These are phyloP conservation scores for Hiodon tergisus DNA, from an alignment of 2,113 vertebrate genomes.

Conservation along the genomic window DNA sequence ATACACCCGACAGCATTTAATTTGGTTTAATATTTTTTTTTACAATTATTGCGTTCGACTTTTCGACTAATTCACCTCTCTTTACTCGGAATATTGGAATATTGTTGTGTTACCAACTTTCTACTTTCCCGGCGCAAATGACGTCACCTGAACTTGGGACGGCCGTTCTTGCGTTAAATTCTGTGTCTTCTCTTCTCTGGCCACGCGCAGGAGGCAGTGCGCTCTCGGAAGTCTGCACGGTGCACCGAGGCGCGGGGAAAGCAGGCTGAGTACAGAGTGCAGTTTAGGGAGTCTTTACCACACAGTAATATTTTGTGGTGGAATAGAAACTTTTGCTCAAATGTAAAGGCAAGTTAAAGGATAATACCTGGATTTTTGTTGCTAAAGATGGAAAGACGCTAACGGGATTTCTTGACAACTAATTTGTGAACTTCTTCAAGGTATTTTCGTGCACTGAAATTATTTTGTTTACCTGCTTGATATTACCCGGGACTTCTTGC, in stretches of 20 bases:
- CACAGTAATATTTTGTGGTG: too few relatives aligned
- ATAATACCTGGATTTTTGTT: background rate
- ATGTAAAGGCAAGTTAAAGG: background rate
- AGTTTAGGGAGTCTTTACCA: background rate
- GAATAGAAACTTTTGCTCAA: too few relatives aligned
- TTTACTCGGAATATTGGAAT: background rate
- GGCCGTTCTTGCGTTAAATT: background rate
- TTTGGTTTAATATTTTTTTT: background rate
- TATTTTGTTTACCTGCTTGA: background rate
- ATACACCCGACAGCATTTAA: too few relatives aligned
- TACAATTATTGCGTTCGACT: background rate
- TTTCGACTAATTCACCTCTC: background rate
- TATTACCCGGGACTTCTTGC: background rate
- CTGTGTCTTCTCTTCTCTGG: background rate
- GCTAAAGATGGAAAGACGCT: background rate
- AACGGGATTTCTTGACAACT: background rate
- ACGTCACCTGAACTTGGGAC: slow-evolving; percentile 10
- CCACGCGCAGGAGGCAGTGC: background rate
- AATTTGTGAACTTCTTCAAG: background rate
- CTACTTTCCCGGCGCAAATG: background rate
- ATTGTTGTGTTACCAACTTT: background rate
- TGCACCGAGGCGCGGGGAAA: background rate
- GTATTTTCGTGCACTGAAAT: background rate
- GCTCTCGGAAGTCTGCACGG: background rate
- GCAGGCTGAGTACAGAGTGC: background rate